Conservation (phyloP, 2,113 vertebrate species). For the Physeter macrocephalus region DNA sequence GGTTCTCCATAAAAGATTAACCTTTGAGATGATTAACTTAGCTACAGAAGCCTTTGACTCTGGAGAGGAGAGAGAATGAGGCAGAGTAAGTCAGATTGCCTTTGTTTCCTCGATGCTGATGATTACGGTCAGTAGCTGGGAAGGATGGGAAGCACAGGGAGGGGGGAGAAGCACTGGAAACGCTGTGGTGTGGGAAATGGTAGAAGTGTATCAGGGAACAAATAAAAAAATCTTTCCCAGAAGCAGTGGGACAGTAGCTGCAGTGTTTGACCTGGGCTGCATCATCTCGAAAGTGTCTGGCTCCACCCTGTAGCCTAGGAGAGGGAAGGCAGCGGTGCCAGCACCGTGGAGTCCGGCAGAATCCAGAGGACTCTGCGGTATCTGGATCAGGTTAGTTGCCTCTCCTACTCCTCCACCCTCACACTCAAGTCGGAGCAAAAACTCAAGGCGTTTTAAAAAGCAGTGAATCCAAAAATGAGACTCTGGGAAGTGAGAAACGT, state of each 20-base stretch:
- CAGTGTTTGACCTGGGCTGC: rapidly evolving
- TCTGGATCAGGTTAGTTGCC: not conserved
- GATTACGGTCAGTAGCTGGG: not conserved
- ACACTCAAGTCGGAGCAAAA: not conserved
- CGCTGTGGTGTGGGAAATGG: not conserved
- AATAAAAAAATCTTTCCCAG: too few relatives aligned
- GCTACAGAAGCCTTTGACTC: not conserved
- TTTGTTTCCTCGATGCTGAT: not conserved
- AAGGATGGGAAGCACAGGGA: not conserved
- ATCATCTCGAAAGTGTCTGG: rapidly evolving
- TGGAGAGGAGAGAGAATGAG: not conserved
- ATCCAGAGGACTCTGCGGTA: not conserved
- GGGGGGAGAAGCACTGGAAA: not conserved
- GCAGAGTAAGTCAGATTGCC: too few relatives aligned
- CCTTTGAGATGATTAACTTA: not conserved
- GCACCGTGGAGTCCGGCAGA: rapidly evolving
- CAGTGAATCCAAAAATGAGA: not conserved
- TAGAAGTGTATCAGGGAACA: not conserved
- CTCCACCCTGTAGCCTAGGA: rapidly evolving
- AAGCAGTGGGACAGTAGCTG: not conserved
- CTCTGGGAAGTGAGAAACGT: not conserved
- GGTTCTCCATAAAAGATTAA: not conserved
- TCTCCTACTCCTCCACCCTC: not conserved
- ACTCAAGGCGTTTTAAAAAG: not conserved
- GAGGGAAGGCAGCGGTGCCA: rapidly evolving